Evolutionary conservation across 2,888 invertebrate genomes (phyloP), one percentile per base, ranked within the genome.

Genomic region (Euphydryas editha): DNA sequence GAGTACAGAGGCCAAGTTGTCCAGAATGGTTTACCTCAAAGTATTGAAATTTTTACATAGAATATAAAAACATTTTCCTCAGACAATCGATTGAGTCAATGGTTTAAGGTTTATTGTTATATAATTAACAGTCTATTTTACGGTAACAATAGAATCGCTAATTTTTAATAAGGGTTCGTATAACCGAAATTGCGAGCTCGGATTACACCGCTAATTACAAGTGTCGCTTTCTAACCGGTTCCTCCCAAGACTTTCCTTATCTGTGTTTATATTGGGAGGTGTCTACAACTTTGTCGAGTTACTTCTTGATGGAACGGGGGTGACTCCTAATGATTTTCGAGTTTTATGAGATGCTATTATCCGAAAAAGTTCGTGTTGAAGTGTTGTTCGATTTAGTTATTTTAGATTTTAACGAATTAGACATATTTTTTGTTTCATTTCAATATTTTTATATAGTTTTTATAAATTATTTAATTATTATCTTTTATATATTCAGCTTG

Each of bases 171-270:
- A 85, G 80, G 81, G 82, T 76, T 77, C 79, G 78, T 78, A 67
- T 72, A 73, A 73, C 72, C 73, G 64, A 76, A 76, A 76, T 78
- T 75, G 72, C 75, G 78, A 80, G 80, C 77, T 89, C 84, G 80
- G 86, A 83, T 90, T 90, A 86, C 92, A 78, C 81, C 83, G 87
- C 82, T 87, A 89, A 90, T 92, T 89, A 90, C 87, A 82, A 88
- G 86, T 87, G 85, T 87, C 87, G 80, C 74, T 65, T 51, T 67
- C 65, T 47, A 47, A 64, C 49, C 10, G 49, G 39, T 57, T 47
- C n/a, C 62, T 47, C 47, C 63, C 64, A 65, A 62, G 46, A 56
- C 54, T 60, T 62, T 21, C 54, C 64, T 60, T 62, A 60, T 67
- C 59, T 65, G 69, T 62, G 57, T 70, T 62, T 20, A 51, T 49